phyloP scores from a whole-genome alignment of 2,888 invertebrate genomes.

The Cephus rjabovi region DNA sequence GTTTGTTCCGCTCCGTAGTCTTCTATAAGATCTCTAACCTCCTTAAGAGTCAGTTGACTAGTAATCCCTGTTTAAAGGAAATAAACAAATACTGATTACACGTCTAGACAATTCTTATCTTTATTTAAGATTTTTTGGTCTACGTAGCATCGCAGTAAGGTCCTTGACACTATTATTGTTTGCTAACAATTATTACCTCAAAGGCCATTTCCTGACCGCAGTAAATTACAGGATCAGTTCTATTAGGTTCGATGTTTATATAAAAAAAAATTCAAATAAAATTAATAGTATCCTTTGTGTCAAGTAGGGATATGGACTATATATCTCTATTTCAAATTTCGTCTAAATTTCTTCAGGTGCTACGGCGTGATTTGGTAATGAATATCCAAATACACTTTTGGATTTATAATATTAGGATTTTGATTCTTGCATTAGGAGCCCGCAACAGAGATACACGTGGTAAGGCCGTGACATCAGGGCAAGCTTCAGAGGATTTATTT shows the following conservation, averaged over 20 bases:
- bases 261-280: neutral
- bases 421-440: neutral
- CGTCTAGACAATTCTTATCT: neutral
- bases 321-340: too few species aligned
- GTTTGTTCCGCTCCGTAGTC: conserved; percentile 50
- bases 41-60: neutral
- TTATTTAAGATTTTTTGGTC: neutral
- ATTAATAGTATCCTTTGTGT: too few species aligned
- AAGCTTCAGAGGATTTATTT: neutral
- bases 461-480: neutral
- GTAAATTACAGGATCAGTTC: neutral
- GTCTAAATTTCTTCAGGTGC: too few species aligned
- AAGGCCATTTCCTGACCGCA: neutral
- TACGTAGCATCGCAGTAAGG: neutral
- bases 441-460: neutral
- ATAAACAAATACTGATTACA: neutral
- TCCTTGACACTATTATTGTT: neutral
- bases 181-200: neutral
- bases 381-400: too few species aligned
- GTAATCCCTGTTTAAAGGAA: neutral
- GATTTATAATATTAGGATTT: too few species aligned
- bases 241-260: neutral
- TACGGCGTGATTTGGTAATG: too few species aligned
- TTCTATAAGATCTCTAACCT: neutral
- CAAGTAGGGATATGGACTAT: too few species aligned